Evolutionary conservation across 2,797 vertebrate genomes (phyloP).

Genomic region (Enteromius afrohamiltoni): DNA sequence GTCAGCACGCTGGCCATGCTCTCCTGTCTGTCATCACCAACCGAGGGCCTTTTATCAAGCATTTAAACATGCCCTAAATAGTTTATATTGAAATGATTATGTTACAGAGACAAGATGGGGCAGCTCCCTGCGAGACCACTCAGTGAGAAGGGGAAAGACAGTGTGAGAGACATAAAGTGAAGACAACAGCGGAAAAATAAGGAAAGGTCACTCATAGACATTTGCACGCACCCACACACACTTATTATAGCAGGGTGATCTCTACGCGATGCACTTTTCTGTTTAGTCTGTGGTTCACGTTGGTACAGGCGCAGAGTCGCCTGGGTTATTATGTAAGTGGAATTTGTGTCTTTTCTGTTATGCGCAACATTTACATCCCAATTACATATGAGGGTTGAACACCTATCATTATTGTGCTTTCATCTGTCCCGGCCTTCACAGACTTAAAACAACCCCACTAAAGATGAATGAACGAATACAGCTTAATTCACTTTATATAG

Average conservation of each 20-base stretch:
- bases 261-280: slow-evolving; percentile 22
- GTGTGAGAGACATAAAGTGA: not conserved
- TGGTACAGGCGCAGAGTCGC: slow-evolving; percentile 9
- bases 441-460: slow-evolving; percentile 12
- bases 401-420: slow-evolving; percentile 43
- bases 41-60: slow-evolving; percentile 69
- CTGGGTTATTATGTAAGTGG: slow-evolving; percentile 28
- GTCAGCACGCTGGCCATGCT: slow-evolving; percentile 67
- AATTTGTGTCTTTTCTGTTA: slow-evolving; percentile 15
- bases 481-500: not conserved
- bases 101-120: slow-evolving; percentile 68
- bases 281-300: slow-evolving; percentile 43
- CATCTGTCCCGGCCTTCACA: not conserved
- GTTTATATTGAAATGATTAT: slow-evolving; percentile 75
- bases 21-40: slow-evolving; percentile 69
- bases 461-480: too few species aligned
- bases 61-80: slow-evolving; percentile 75
- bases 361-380: slow-evolving; percentile 22
- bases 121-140: slow-evolving; percentile 56
- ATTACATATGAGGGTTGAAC: slow-evolving; percentile 26
- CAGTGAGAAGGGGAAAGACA: slow-evolving; percentile 21
- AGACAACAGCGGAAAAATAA: slow-evolving; percentile 1
- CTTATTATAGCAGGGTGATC: slow-evolving; percentile 10
- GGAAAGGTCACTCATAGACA: slow-evolving; percentile 7
- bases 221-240: slow-evolving; percentile 15